These are phyloP conservation scores for Drosophila paulistorum DNA, from an alignment of 1,140 invertebrate genomes.

Conservation along the genomic window DNA sequence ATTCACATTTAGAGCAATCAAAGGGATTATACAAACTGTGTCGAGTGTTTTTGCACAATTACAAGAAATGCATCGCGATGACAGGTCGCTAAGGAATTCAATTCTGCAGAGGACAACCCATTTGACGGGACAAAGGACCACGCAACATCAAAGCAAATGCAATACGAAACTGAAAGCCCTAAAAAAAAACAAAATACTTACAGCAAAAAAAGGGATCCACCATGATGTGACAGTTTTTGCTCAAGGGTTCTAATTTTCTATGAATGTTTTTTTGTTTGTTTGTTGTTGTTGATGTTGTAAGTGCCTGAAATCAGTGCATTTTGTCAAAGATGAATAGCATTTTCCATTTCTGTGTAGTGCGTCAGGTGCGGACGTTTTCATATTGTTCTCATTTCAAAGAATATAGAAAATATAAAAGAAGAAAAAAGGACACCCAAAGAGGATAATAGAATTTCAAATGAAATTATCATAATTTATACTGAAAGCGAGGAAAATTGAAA, in stretches of 20 bases:
- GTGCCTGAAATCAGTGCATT: conserved; percentile 74
- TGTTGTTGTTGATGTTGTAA: conserved; percentile 59
- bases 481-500: conserved; percentile 30
- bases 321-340: conserved; percentile 75
- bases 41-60: conserved; percentile 62
- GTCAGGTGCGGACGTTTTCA: conserved; percentile 59
- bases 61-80: conserved; percentile 40
- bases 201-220: conserved; percentile 16
- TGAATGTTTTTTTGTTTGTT: conserved; percentile 35
- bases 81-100: conserved; percentile 49
- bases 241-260: conserved; percentile 5
- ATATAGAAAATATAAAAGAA: not conserved
- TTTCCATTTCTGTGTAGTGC: conserved; percentile 56
- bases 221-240: conserved; percentile 74
- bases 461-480: conserved; percentile 72
- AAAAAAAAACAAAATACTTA: conserved; percentile 7
- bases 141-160: conserved; percentile 74
- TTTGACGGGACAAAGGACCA: conserved; percentile 55
- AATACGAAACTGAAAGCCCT: conserved; percentile 36
- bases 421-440: conserved; percentile 10
- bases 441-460: conserved; percentile 60
- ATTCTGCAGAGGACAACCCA: conserved; percentile 45
- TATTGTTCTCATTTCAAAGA: conserved; percentile 21
- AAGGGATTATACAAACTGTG: conserved; percentile 48
- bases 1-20: not conserved